phyloP scores from a whole-genome alignment of 1,140 invertebrate genomes.

The Drosophila asahinai region DNA sequence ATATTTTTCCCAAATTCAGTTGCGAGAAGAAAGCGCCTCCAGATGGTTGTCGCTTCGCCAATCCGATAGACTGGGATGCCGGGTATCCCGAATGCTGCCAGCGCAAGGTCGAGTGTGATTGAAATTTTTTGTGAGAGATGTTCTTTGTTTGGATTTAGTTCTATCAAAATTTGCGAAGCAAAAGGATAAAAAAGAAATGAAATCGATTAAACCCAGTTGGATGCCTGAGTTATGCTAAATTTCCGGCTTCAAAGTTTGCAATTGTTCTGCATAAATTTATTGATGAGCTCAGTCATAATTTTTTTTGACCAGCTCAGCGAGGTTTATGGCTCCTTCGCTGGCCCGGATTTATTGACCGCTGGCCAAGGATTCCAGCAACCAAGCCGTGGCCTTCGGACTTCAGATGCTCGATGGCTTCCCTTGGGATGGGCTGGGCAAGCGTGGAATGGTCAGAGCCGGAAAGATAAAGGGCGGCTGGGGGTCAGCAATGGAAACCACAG shows the following conservation, averaged over 20 bases:
- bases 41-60: conserved; percentile 27
- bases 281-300: conserved; percentile 17
- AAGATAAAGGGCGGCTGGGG: conserved; percentile 55
- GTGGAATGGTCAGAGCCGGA: conserved; percentile 37
- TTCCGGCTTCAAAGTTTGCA: neutral
- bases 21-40: conserved; percentile 34
- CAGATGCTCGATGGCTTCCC: conserved; percentile 24
- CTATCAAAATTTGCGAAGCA: conserved; percentile 5
- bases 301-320: conserved; percentile 4
- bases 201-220: neutral
- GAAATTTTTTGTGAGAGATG: conserved; percentile 9
- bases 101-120: conserved; percentile 43
- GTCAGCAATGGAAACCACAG: conserved; percentile 59
- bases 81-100: conserved; percentile 44
- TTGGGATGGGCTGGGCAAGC: conserved; percentile 19
- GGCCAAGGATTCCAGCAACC: conserved; percentile 16
- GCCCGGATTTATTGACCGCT: conserved; percentile 33
- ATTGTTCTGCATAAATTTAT: neutral
- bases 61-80: conserved; percentile 28
- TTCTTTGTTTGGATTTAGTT: conserved; percentile 2
- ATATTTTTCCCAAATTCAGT: conserved; percentile 9
- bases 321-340: conserved; percentile 13
- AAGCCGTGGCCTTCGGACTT: conserved; percentile 37
- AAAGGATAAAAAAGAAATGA: neutral
- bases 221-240: conserved; percentile 6